These are phyloP conservation scores for Marcusenius ussheri DNA, from an alignment of 2,113 vertebrate genomes.

Conservation along the genomic window DNA sequence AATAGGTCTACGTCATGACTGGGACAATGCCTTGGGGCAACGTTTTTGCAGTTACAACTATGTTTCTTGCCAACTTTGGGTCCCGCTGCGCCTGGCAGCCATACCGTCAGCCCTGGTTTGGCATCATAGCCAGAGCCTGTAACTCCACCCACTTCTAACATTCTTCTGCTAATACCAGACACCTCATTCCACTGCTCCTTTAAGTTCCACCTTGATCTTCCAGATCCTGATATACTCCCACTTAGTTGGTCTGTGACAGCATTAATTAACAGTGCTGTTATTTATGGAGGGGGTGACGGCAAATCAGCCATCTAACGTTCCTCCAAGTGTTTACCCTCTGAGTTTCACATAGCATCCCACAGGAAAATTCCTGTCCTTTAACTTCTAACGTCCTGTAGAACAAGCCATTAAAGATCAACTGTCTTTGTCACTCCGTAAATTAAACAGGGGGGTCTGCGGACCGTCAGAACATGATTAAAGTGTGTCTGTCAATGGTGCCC, in stretches of 20 bases:
- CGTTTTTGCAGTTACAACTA: background rate
- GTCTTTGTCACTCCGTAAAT: slow-evolving; percentile 16
- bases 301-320: slow-evolving; percentile 10
- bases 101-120: background rate
- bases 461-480: slow-evolving; percentile 19
- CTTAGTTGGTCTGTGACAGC: background rate
- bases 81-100: background rate
- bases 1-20: background rate
- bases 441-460: slow-evolving; percentile 20
- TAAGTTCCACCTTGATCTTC: slow-evolving; percentile 14
- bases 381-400: background rate
- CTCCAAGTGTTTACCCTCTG: slow-evolving; percentile 12
- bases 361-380: slow-evolving; percentile 19
- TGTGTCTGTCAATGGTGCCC: slow-evolving; percentile 3
- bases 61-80: background rate
- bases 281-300: background rate
- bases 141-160: background rate
- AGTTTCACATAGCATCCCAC: background rate
- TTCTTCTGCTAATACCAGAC: background rate
- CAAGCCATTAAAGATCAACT: slow-evolving; percentile 6
- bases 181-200: background rate
- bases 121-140: background rate
- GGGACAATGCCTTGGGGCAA: background rate
- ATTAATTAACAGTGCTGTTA: background rate
- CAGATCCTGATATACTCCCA: slow-evolving; percentile 1